These are phyloP conservation scores for Apeltes quadracus DNA, from an alignment of 2,113 vertebrate species.

Conservation along the genomic window DNA sequence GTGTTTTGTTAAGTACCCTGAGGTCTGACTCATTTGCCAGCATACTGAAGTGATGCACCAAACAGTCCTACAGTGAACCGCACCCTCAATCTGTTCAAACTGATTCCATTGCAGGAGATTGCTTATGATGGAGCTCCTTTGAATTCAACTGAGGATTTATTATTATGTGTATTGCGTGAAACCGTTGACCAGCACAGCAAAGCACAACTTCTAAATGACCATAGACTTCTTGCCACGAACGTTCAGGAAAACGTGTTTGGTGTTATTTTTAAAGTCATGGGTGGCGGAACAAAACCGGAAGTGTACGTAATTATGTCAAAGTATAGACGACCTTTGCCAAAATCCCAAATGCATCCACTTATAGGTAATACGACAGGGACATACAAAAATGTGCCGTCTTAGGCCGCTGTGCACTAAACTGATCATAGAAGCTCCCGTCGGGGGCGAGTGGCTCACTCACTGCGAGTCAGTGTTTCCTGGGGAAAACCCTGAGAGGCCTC, in stretches of 20 bases:
- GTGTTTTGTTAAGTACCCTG: not conserved
- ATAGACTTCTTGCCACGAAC: too few species aligned
- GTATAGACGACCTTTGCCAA: not conserved
- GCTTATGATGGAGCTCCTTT: not conserved
- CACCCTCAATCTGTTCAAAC: not conserved
- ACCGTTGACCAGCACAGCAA: not conserved
- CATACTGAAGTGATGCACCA: not conserved
- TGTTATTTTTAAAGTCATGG: not conserved
- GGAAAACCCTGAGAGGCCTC: slow-evolving; percentile 7
- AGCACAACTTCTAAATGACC: not conserved
- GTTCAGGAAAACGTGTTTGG: not conserved
- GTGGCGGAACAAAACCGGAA: not conserved
- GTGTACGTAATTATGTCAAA: not conserved
- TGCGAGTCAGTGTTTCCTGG: slow-evolving; percentile 3
- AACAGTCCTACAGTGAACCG: not conserved
- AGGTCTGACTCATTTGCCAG: not conserved
- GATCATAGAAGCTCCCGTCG: not conserved
- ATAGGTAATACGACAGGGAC: not conserved
- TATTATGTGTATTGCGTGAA: not conserved
- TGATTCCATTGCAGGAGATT: not conserved
- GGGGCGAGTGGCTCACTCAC: not conserved
- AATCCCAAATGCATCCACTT: not conserved
- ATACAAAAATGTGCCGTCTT: not conserved
- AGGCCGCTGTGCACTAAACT: not conserved
- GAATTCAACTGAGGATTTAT: not conserved